A percentile compares a stretch with the other conserved stretches of the same genome.
Conservation (phyloP, 2,797 vertebrate species). For the Betta splendens region DNA sequence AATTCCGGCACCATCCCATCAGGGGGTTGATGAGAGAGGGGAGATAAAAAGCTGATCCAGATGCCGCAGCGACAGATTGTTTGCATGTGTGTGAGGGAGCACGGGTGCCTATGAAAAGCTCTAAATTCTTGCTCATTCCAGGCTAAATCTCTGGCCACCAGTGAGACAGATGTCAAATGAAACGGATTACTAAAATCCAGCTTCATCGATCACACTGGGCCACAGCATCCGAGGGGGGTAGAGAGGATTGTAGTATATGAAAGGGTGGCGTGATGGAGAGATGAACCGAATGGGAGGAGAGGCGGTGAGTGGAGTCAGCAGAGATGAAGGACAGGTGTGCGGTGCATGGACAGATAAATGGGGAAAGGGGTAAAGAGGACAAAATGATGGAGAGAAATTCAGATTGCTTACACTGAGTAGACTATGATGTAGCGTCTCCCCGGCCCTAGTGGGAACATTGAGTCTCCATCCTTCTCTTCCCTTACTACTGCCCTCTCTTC, state of each 20-base stretch:
- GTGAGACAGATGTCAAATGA: slow-evolving; percentile 69
- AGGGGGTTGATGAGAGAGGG: slow-evolving; percentile 52
- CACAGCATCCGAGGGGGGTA: slow-evolving; percentile 9
- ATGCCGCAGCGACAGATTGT: slow-evolving; percentile 52
- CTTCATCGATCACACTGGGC: slow-evolving; percentile 66
- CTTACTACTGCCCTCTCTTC: slow-evolving; percentile 28
- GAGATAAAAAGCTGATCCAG: slow-evolving; percentile 56
- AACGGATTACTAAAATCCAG: slow-evolving; percentile 71
- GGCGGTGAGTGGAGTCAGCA: slow-evolving; percentile 13
- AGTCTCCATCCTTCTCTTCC: slow-evolving; percentile 17
- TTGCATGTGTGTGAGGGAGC: slow-evolving; percentile 26
- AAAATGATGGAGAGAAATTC: slow-evolving; percentile 20
- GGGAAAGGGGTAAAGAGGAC: slow-evolving; percentile 3
- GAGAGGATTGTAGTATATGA: slow-evolving; percentile 22
- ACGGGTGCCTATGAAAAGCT: slow-evolving; percentile 44
- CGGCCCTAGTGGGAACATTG: slow-evolving; percentile 20
- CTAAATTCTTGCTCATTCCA: slow-evolving; percentile 49
- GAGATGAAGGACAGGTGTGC: slow-evolving; percentile 18
- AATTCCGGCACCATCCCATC: slow-evolving; percentile 43
- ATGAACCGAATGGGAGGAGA: slow-evolving; percentile 32
- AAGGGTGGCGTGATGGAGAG: slow-evolving; percentile 28
- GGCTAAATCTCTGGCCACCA: slow-evolving; percentile 57
- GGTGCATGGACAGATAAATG: slow-evolving; percentile 13
- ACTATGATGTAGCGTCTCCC: slow-evolving; percentile 15
- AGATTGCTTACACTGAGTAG: slow-evolving; percentile 14